Base-by-base conservation (phyloP, 2,113 vertebrate species). In the Macroglossus sobrinus region DNA sequence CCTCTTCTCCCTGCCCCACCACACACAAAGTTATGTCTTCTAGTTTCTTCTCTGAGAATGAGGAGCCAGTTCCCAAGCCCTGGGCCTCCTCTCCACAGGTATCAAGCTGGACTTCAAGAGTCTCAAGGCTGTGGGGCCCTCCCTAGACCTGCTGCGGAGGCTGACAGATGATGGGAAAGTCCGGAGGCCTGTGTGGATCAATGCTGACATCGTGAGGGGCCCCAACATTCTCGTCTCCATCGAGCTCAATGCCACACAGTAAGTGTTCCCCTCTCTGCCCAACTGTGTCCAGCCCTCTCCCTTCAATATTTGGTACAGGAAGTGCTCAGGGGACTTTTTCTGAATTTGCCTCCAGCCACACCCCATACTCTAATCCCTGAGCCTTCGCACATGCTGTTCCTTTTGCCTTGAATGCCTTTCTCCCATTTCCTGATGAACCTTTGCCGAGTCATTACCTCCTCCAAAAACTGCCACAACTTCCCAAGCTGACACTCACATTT, bases 31-130 rank as follows among this genome's bases (percentile, higher is more conserved):
- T n/a, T 72, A 18, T 1, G 0, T 71, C 30, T 72, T 85, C 85
- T 5, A 21, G 26, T 38, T 47, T 57, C 79, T 85, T 50, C 47
- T 35, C 40, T 55, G 45, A 63, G 72, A 72, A 74, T 0, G 9
- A 64, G 5, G 38, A 8, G 5, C 28, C 80, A 55, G 53, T 40
- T 38, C 50, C 57, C 61, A 87, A 55, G 33, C 43, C 0, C 16
- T 21, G 0, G 0, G 43, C 26, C n/a, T 26, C 38, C 89, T 82
- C 81, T 87, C 64, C 71, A 35, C 94, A 99, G 98, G 98, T 15
- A 98, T 99, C 30, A 99, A 99, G 89, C 94, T 99, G 97, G 99
- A 99, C 96, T 99, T 99, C 89, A 99, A 99, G 98, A 98, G 97
- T 86, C 94, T 98, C 90, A 86, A 35, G 22, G 97, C 98, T 0